Evolutionary conservation across 2,888 invertebrate species (phyloP).

Genomic region (Deilephila porcellus): DNA sequence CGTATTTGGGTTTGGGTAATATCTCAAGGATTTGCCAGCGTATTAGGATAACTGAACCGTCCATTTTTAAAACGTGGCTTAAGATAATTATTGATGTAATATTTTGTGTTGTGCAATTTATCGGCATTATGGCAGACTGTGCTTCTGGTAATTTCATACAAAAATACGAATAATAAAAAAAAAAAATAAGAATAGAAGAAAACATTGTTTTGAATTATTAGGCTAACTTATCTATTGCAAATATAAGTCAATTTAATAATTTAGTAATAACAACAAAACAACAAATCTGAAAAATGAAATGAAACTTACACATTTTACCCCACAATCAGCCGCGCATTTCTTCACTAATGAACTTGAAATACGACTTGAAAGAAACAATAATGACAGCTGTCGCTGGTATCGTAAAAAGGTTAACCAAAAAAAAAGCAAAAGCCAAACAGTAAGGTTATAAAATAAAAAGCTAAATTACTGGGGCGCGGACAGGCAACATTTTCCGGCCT

Average conservation of each 20-base stretch:
- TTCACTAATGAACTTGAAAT: not conserved
- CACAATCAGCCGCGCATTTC: not conserved
- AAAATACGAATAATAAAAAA: too few relatives aligned
- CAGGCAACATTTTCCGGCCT: conserved; percentile 73
- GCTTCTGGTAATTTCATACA: too few relatives aligned
- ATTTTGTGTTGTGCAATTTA: too few relatives aligned
- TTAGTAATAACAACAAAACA: not conserved
- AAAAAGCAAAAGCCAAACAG: conserved; percentile 5
- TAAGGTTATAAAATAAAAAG: conserved; percentile 65
- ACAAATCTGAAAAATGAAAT: not conserved
- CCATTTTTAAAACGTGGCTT: too few relatives aligned
- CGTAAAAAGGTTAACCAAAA: conserved; percentile 5
- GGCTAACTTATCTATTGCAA: too few relatives aligned
- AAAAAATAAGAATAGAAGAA: too few relatives aligned
- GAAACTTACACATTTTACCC: not conserved
- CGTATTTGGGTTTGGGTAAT: not conserved
- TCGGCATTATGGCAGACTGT: too few relatives aligned
- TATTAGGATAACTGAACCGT: too few relatives aligned
- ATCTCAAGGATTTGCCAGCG: not conserved
- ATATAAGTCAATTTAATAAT: too few relatives aligned
- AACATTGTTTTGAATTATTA: too few relatives aligned
- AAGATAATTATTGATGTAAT: too few relatives aligned
- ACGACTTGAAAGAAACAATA: conserved; percentile 5
- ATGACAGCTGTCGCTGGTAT: not conserved
- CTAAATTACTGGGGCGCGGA: conserved; percentile 71